Conservation (phyloP, 2,888 invertebrate species). For the Psylliodes chrysocephalus region DNA sequence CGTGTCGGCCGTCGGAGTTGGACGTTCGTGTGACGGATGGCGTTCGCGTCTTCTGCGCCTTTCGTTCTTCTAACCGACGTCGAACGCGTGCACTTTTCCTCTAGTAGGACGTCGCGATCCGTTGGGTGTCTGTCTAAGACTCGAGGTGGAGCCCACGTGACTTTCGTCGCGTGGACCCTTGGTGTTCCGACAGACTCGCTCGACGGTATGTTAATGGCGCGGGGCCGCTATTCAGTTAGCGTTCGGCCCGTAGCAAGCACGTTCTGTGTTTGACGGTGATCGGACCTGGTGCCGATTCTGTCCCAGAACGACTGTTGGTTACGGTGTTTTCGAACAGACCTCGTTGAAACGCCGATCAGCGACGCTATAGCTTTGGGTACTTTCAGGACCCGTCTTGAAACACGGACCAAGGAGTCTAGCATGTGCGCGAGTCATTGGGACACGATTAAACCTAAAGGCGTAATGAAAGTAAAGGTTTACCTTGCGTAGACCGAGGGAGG, state of each 20-base stretch:
- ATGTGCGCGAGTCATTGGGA: no score
- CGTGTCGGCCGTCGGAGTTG: constrained; percentile 42
- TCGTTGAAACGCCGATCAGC: constrained; percentile 51
- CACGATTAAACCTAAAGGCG: no score
- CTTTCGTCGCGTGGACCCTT: no score
- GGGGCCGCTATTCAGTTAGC: constrained; percentile 31
- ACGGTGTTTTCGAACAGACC: constrained; percentile 45
- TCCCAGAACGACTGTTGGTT: constrained; percentile 28
- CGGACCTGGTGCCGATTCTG: no score
- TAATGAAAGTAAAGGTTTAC: no score
- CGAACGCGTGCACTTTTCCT: constrained; percentile 64
- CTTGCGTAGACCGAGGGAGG: constrained; percentile 62
- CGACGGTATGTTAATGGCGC: no score
- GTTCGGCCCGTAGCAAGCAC: constrained; percentile 51
- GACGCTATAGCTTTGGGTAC: constrained; percentile 60
- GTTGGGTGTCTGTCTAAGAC: constrained; percentile 64
- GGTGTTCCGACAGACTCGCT: no score
- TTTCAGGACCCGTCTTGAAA: constrained; percentile 64
- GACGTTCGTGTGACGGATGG: constrained; percentile 33
- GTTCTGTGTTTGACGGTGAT: constrained; percentile 51
- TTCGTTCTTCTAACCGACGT: no score
- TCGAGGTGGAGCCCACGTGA: constrained; percentile 49
- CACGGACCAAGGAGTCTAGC: constrained; percentile 81
- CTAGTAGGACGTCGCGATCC: constrained; percentile 69
- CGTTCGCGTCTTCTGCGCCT: constrained; percentile 38